Conservation (phyloP, 1,140 invertebrate genomes). For the Triops cancriformis region DNA sequence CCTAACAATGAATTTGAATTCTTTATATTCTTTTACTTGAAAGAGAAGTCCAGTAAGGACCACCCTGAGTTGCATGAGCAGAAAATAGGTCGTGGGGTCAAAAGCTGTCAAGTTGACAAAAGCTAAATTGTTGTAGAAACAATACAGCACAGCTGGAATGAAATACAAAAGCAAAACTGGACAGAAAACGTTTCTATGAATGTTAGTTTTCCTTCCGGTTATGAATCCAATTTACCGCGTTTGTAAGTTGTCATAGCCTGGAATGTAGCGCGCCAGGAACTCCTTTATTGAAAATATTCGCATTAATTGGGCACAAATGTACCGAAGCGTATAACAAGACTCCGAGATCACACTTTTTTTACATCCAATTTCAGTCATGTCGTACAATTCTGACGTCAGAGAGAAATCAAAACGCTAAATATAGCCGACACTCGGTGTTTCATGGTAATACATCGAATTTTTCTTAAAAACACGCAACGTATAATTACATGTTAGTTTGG, state of each 20-base stretch:
- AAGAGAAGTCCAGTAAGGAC: slow-evolving; percentile 86
- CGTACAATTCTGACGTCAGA: too few species aligned
- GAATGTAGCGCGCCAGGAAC: not conserved
- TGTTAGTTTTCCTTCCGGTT: not conserved
- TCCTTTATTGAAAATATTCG: not conserved
- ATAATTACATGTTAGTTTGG: too few species aligned
- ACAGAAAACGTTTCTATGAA: slow-evolving; percentile 35
- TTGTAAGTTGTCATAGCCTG: not conserved
- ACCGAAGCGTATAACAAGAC: not conserved
- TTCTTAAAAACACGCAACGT: too few species aligned
- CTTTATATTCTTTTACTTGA: slow-evolving; percentile 54
- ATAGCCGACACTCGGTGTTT: too few species aligned
- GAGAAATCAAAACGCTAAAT: too few species aligned
- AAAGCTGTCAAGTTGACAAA: slow-evolving; percentile 83
- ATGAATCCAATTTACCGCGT: not conserved
- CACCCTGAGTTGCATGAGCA: slow-evolving; percentile 85
- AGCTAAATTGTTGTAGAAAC: slow-evolving; percentile 88
- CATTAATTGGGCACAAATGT: not conserved
- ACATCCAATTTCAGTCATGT: too few species aligned
- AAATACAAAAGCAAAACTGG: slow-evolving; percentile 74
- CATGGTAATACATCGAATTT: too few species aligned
- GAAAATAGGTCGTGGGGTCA: slow-evolving; percentile 89
- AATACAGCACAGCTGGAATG: slow-evolving; percentile 82
- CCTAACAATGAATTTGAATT: not conserved
- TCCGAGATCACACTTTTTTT: too few species aligned